Evolutionary conservation across 2,888 invertebrate species (phyloP).

Genomic region (Carpatolechia fugitivella): DNA sequence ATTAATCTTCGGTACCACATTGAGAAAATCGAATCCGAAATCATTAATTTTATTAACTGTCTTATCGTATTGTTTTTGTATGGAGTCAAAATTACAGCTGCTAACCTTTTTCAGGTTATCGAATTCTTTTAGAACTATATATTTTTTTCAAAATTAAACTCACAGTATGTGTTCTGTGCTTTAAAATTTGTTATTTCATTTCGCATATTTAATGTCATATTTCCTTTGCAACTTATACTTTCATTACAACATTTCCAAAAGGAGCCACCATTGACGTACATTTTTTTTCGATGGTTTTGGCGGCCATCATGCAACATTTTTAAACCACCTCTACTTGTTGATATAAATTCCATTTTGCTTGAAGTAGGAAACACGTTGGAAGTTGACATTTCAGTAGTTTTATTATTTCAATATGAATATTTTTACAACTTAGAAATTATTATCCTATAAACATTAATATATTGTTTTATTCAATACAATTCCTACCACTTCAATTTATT

Average conservation of each 20-base stretch:
- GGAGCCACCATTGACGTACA: not conserved
- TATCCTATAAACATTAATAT: too few species aligned
- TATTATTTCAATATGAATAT: too few species aligned
- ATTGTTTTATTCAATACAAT: too few species aligned
- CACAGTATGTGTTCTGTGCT: not conserved
- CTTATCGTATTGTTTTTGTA: not conserved
- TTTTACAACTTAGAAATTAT: too few species aligned
- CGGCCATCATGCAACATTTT: not conserved
- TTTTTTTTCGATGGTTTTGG: not conserved
- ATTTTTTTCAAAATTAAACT: not conserved
- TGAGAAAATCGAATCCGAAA: not conserved
- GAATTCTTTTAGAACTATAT: not conserved
- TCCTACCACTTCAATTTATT: too few species aligned
- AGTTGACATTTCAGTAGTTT: not conserved
- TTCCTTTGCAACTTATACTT: not conserved
- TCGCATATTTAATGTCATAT: not conserved
- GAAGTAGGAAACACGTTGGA: not conserved
- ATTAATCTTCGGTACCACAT: not conserved
- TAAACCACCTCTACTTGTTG: not conserved
- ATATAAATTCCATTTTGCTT: not conserved
- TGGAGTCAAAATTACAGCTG: not conserved
- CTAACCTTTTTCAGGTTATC: not conserved
- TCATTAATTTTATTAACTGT: not conserved
- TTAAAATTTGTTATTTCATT: not conserved
- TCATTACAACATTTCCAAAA: not conserved